Evolutionary conservation across 2,113 vertebrate species (phyloP).

Genomic region (Greenwoodochromis staneri): DNA sequence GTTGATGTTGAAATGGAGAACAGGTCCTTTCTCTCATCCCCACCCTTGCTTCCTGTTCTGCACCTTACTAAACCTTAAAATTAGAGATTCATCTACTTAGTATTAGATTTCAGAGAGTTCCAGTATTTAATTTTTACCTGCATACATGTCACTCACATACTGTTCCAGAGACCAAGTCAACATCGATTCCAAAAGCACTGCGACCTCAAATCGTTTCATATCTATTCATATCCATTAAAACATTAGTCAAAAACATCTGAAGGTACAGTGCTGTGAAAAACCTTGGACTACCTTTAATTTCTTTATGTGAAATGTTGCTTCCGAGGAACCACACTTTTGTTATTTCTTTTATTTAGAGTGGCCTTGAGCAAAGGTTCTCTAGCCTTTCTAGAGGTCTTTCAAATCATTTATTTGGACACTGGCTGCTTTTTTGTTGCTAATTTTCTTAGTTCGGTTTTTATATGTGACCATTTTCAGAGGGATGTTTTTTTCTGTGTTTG

Average conservation of each 20-base stretch:
- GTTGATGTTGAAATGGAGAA: neutral
- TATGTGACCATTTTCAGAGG: neutral
- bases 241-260: neutral
- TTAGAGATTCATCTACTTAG: neutral
- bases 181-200: neutral
- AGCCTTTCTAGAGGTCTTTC: neutral
- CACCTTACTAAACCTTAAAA: neutral
- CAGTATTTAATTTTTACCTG: neutral
- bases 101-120: neutral
- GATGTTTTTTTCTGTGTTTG: neutral
- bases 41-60: neutral
- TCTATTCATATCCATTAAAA: neutral
- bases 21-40: neutral
- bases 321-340: fast-evolving
- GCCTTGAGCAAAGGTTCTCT: neutral
- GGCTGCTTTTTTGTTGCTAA: neutral
- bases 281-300: neutral
- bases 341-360: neutral
- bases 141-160: neutral
- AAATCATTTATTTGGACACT: neutral
- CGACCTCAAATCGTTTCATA: fast-evolving
- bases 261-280: neutral
- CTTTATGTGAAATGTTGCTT: neutral
- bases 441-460: neutral
- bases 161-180: neutral